These are phyloP conservation scores for Hybognathus amarus DNA, from an alignment of 2,797 vertebrate genomes.

Conservation along the genomic window DNA sequence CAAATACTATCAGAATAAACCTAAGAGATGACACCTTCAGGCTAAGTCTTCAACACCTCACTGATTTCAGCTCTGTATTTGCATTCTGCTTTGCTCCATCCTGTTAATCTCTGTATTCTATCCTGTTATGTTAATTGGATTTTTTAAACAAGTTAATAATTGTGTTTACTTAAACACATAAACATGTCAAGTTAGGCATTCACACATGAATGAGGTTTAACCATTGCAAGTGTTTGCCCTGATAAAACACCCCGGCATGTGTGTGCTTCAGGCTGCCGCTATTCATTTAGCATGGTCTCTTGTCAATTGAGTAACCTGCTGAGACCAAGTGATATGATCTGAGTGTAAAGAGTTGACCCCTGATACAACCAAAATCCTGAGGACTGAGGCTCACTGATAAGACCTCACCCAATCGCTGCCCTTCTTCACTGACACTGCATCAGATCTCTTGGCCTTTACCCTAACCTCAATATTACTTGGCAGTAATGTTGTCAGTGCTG, in stretches of 20 bases:
- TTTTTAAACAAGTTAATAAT: background rate
- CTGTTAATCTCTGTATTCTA: background rate
- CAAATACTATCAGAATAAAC: background rate
- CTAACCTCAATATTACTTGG: slow-evolving; percentile 14
- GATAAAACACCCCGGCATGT: slow-evolving; percentile 1
- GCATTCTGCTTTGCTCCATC: background rate
- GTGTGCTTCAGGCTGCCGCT: background rate
- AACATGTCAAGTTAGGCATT: background rate
- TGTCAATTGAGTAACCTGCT: slow-evolving; percentile 15
- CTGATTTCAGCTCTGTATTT: background rate
- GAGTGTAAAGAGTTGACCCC: slow-evolving; percentile 9
- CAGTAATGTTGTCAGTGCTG: slow-evolving; percentile 23
- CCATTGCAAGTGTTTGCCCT: background rate
- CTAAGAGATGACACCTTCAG: background rate
- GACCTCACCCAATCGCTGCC: slow-evolving; percentile 2
- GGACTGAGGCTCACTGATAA: slow-evolving; percentile 47
- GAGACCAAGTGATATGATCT: slow-evolving; percentile 16
- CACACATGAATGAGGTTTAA: slow-evolving; percentile 7
- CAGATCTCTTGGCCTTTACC: slow-evolving; percentile 13
- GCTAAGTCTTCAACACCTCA: background rate
- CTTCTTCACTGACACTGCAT: slow-evolving; percentile 30
- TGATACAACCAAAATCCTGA: slow-evolving; percentile 24
- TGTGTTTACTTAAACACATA: background rate
- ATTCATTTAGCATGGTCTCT: slow-evolving; percentile 5
- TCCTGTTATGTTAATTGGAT: background rate